Evolutionary conservation across 2,888 invertebrate species (phyloP).

Genomic region (Synergus japonicus): DNA sequence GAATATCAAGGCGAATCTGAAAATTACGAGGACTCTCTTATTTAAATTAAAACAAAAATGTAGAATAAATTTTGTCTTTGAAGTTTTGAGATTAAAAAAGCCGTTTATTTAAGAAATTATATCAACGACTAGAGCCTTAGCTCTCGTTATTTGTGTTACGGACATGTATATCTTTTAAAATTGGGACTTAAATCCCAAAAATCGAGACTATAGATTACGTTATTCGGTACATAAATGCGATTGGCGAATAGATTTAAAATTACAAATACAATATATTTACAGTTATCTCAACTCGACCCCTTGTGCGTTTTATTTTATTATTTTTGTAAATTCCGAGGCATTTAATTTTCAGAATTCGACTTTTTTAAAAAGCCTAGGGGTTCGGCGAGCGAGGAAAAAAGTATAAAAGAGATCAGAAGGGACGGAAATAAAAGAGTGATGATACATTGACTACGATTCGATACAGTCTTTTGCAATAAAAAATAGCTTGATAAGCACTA

Average conservation of each 20-base stretch:
- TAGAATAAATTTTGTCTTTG: conserved; percentile 49
- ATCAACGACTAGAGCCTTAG: conserved; percentile 52
- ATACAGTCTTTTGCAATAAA: conserved; percentile 26
- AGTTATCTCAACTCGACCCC: conserved; percentile 42
- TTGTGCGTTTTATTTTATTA: not conserved
- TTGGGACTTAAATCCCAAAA: conserved; percentile 17
- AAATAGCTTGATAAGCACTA: not conserved
- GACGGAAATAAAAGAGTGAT: conserved; percentile 35
- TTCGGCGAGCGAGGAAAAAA: conserved; percentile 5
- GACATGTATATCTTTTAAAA: conserved; percentile 37
- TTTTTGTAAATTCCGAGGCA: not conserved
- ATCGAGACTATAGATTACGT: conserved; percentile 26
- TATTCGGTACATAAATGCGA: conserved; percentile 38
- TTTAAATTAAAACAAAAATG: not conserved
- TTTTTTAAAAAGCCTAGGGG: not conserved
- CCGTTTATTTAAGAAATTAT: conserved; percentile 67
- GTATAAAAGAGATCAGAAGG: conserved; percentile 39
- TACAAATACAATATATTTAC: conserved; percentile 48
- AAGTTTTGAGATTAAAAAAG: conserved; percentile 49
- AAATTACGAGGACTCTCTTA: not conserved
- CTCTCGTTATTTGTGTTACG: conserved; percentile 35
- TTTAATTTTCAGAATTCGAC: not conserved
- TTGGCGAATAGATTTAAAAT: not conserved
- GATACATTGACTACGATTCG: conserved; percentile 35
- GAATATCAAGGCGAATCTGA: conserved; percentile 49